phyloP scores from a whole-genome alignment of 2,888 invertebrate genomes.

The Drosophila demipolita region DNA sequence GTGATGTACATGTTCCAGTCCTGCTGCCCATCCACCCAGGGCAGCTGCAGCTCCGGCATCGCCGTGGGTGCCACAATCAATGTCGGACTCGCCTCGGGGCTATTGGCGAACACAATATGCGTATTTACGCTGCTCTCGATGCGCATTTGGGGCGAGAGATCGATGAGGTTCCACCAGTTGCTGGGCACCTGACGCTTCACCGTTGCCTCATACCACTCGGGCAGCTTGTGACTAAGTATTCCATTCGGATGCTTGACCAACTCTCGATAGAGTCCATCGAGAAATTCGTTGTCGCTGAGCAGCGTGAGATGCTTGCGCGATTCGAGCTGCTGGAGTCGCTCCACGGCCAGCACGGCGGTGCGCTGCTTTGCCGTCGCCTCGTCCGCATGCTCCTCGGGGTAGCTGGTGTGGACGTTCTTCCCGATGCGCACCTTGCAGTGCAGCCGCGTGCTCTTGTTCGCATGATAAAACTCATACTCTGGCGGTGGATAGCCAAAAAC shows the following conservation, averaged over 20 bases:
- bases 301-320: conserved; percentile 67
- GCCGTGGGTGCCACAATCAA: conserved; percentile 1
- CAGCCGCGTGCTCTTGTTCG: conserved; percentile 55
- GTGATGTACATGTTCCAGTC: conserved; percentile 88
- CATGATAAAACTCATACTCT: conserved; percentile 66
- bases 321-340: conserved; percentile 69
- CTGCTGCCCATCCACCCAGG: conserved; percentile 77
- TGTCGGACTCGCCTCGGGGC: neutral
- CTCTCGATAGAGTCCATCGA: conserved; percentile 77
- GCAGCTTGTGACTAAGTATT: conserved; percentile 87
- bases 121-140: conserved; percentile 68
- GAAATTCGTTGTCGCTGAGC: conserved; percentile 77
- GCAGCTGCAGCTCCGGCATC: conserved; percentile 60
- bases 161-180: conserved; percentile 87
- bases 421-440: conserved; percentile 82
- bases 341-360: conserved; percentile 79
- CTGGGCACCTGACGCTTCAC: conserved; percentile 89
- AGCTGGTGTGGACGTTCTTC: conserved; percentile 77
- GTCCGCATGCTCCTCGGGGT: conserved; percentile 80
- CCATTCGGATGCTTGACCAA: conserved; percentile 86
- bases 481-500: conserved; percentile 71
- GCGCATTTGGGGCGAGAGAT: conserved; percentile 86
- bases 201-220: conserved; percentile 87
- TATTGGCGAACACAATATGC: conserved; percentile 81
- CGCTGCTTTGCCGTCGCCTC: conserved; percentile 75